phyloP scores from a whole-genome alignment of 2,797 vertebrate genomes.

The Cryptoblepharus egeriae region DNA sequence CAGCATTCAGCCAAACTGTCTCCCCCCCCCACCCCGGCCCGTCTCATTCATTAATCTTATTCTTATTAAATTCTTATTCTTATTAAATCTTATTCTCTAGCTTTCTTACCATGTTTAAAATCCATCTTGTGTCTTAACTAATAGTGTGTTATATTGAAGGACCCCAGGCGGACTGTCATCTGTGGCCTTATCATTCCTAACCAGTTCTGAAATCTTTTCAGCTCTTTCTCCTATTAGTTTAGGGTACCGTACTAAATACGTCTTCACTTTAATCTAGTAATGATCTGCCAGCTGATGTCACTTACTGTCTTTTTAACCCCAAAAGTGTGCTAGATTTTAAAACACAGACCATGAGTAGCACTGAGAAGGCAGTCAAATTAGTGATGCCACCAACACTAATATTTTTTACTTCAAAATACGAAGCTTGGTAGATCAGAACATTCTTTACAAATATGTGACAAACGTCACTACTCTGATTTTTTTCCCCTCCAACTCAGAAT shows the following conservation, averaged over 20 bases:
- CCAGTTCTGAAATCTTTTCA: not conserved
- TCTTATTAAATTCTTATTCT: no score
- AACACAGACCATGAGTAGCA: not conserved
- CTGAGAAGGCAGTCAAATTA: not conserved
- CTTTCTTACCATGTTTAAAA: slow-evolving; percentile 30
- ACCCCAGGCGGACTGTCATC: slow-evolving; percentile 29
- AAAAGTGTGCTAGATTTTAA: not conserved
- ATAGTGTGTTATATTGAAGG: not conserved
- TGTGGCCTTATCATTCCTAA: slow-evolving; percentile 14
- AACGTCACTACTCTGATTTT: no score
- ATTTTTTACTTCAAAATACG: not conserved
- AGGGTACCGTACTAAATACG: not conserved
- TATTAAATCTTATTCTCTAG: slow-evolving; percentile 25
- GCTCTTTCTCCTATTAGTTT: not conserved
- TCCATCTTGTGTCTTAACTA: slow-evolving; percentile 30
- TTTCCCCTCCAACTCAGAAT: not conserved
- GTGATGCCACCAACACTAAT: no score
- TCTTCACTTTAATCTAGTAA: not conserved
- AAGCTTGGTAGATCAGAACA: not conserved
- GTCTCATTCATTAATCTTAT: not conserved
- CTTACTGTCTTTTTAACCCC: not conserved
- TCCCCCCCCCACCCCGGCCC: not conserved
- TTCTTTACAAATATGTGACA: no score
- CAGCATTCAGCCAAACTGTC: not conserved
- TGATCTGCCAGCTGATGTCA: no score